Base-by-base conservation (phyloP, 2,113 vertebrate genomes). In the Cervus canadensis region DNA sequence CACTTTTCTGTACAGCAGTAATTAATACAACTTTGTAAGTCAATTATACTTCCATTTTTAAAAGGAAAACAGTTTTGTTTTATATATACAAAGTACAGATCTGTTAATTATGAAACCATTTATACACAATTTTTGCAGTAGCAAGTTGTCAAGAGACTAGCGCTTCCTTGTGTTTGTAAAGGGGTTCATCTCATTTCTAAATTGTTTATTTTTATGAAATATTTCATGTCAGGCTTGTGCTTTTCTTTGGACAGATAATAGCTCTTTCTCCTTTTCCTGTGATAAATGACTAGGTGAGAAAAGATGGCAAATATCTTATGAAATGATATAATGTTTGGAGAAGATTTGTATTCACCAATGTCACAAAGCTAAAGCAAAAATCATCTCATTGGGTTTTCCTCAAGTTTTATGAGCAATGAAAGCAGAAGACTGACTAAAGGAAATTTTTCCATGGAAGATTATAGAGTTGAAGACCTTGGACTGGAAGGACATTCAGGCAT, bases 91-190 rank as follows among this genome's bases (percentile, higher is more conserved):
- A 50, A 84, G 40, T 23, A 64, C 15, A 48, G 57, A 59, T 74
- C 43, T 91, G 19, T 74, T 94, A 93, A 91, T 93, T 91, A 83
- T 87, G 67, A 93, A 94, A 95, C 92, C 6, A 62, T 71, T 64
- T 89, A 79, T n/a, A 26, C 1, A 43, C 59, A 48, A 26, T 81
- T 97, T 97, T 64, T 79, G 56, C 74, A 95, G 36, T 40, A 89
- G 62, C 30, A 56, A 89, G 52, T 40, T n/a, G 50, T 94, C 87
- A 91, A 87, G 52, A 87, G 81, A 43, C 92, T 94, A 90, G 54
- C 79, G 84, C 50, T 93, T 97, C 76, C 76, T 78, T 23, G 16
- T 54, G 48, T 88, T 95, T 93, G 36, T 26, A 76, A 84, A 85
- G 28, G 36, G 5, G 10, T 28, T 74, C 67, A 67, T 85, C n/a